phyloP scores from a whole-genome alignment of 2,888 invertebrate genomes.

The Callosobruchus maculatus region DNA sequence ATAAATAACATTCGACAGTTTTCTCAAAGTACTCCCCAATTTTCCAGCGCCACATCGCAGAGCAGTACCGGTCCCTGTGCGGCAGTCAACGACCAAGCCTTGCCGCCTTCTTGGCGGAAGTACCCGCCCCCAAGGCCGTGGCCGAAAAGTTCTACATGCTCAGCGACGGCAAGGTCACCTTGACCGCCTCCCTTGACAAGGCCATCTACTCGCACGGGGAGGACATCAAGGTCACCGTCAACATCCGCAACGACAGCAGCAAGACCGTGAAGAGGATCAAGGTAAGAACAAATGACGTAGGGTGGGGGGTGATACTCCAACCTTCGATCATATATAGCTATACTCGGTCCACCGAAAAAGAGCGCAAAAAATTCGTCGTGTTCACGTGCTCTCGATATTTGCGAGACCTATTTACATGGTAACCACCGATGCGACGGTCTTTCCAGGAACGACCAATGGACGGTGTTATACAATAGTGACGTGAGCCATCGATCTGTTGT shows the following conservation, averaged over 20 bases:
- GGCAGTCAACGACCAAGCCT: conserved; percentile 42
- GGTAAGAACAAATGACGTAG: conserved; percentile 51
- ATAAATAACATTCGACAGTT: neutral
- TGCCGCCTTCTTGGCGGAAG: conserved; percentile 44
- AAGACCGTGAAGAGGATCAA: conserved; percentile 81
- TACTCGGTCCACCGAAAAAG: no score
- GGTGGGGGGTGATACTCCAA: no score
- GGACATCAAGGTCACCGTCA: conserved; percentile 68
- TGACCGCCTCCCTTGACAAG: conserved; percentile 78
- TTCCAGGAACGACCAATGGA: no score
- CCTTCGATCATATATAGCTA: no score
- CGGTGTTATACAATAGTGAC: no score
- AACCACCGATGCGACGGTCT: no score
- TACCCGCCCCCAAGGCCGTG: conserved; percentile 64
- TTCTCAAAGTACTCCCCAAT: no score
- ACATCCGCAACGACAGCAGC: conserved; percentile 75
- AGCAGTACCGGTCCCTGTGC: conserved; percentile 33
- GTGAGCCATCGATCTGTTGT: no score
- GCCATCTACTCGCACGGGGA: conserved; percentile 83
- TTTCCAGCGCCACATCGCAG: neutral
- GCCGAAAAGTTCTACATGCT: conserved; percentile 82
- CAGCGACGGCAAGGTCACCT: conserved; percentile 76
- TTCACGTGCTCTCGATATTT: no score
- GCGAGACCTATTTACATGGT: no score
- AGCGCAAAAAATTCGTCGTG: no score